Conservation (phyloP, 1,140 invertebrate species). For the Tenebrio molitor region DNA sequence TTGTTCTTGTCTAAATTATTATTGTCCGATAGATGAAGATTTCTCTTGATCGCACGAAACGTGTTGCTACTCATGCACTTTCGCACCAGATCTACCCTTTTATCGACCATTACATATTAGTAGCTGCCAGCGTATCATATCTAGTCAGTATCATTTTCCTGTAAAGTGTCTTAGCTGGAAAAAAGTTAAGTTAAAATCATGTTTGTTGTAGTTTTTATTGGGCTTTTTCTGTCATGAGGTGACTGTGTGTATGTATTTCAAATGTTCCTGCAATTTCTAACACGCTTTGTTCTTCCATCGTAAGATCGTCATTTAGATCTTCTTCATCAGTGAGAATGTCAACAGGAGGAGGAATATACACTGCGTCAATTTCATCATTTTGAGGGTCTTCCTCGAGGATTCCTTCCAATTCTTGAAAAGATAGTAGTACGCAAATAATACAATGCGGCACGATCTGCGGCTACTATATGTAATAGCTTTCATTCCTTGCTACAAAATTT, state of each 20-base stretch:
- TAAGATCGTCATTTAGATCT: slow-evolving; percentile 12
- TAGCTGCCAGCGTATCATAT: neutral
- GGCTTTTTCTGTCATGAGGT: neutral
- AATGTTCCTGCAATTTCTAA: slow-evolving; percentile 20
- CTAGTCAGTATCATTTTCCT: too few species aligned
- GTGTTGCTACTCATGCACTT: neutral
- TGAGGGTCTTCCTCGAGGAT: neutral
- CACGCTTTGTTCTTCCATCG: slow-evolving; percentile 21
- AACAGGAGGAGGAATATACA: neutral
- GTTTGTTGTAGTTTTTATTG: too few species aligned
- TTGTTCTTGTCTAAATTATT: slow-evolving; percentile 57
- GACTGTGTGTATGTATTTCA: neutral
- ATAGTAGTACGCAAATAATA: too few species aligned
- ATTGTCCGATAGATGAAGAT: slow-evolving; percentile 62
- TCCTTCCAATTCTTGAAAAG: neutral
- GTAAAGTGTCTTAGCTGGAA: too few species aligned
- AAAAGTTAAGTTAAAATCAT: too few species aligned
- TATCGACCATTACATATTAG: neutral
- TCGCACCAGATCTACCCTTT: neutral
- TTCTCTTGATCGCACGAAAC: neutral
- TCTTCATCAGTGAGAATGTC: slow-evolving; percentile 3
- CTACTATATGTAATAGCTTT: too few species aligned
- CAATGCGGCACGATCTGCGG: too few species aligned
- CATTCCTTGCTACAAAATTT: too few species aligned
- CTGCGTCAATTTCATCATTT: neutral